phyloP scores from a whole-genome alignment of 2,797 vertebrate species.

The Ataeniobius toweri region DNA sequence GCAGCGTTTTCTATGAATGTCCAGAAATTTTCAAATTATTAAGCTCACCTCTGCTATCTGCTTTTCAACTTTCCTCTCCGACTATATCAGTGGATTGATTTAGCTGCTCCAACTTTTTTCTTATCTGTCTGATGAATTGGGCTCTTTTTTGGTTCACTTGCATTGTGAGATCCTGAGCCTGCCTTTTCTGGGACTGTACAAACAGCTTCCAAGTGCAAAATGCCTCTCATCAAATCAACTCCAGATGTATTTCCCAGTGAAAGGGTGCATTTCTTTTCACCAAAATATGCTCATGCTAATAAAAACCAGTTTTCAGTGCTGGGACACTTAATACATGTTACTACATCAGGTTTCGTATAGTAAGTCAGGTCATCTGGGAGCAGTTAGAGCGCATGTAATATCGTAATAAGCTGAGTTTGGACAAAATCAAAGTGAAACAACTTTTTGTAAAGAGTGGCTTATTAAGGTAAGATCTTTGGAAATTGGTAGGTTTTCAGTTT shows the following conservation, averaged over 20 bases:
- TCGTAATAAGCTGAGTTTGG: background rate
- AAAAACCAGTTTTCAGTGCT: background rate
- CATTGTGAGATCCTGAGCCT: background rate
- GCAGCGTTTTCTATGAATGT: background rate
- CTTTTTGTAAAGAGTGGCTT: background rate
- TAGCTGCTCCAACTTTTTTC: background rate
- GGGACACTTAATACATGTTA: background rate
- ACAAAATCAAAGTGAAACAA: background rate
- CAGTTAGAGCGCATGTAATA: background rate
- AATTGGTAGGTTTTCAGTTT: background rate
- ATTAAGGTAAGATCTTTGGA: background rate
- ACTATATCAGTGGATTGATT: background rate
- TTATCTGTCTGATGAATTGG: background rate
- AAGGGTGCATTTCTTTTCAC: background rate
- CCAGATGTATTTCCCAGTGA: constrained; percentile 1
- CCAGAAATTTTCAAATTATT: too few relatives aligned
- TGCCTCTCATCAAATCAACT: background rate
- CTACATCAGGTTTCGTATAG: background rate
- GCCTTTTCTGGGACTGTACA: background rate
- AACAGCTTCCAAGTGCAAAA: background rate
- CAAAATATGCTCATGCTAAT: background rate
- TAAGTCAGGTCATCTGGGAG: too few relatives aligned
- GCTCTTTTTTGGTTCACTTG: background rate
- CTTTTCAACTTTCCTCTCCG: background rate
- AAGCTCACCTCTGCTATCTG: background rate